Conservation (phyloP, 2,888 invertebrate species). For the Tetranychus piercei region DNA sequence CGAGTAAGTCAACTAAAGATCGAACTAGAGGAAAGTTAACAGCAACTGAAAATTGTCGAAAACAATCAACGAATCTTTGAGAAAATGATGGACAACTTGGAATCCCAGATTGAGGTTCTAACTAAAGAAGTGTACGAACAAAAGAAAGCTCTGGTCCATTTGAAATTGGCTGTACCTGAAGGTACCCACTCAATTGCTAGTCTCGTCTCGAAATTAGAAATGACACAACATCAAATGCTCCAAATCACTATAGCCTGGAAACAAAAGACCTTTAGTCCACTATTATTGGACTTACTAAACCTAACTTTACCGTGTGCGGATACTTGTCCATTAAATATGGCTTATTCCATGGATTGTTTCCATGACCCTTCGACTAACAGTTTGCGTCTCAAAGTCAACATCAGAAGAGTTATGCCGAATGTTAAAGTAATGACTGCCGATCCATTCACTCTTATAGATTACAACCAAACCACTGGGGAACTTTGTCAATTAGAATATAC, state of each 20-base stretch:
- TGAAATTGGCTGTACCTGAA: no score
- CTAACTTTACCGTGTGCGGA: not conserved
- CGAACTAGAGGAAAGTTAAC: not conserved
- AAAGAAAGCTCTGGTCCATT: no score
- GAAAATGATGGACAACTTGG: no score
- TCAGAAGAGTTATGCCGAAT: not conserved
- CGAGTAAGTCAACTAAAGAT: not conserved
- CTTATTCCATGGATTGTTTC: not conserved
- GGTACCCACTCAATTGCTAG: no score
- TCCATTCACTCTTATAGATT: no score
- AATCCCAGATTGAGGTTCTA: no score
- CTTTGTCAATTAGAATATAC: constrained; percentile 6
- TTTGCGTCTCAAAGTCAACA: not conserved
- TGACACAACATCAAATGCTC: no score
- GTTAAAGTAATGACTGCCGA: constrained; percentile 7
- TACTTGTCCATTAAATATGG: not conserved
- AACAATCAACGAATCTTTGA: no score
- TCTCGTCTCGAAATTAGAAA: no score
- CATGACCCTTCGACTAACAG: not conserved
- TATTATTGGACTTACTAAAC: not conserved
- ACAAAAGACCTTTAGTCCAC: not conserved
- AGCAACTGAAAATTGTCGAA: not conserved
- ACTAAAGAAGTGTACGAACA: no score
- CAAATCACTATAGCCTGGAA: no score
- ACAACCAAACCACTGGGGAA: not conserved